Evolutionary conservation across 1,140 invertebrate species (phyloP).

Genomic region (Euura saliciscinereae): DNA sequence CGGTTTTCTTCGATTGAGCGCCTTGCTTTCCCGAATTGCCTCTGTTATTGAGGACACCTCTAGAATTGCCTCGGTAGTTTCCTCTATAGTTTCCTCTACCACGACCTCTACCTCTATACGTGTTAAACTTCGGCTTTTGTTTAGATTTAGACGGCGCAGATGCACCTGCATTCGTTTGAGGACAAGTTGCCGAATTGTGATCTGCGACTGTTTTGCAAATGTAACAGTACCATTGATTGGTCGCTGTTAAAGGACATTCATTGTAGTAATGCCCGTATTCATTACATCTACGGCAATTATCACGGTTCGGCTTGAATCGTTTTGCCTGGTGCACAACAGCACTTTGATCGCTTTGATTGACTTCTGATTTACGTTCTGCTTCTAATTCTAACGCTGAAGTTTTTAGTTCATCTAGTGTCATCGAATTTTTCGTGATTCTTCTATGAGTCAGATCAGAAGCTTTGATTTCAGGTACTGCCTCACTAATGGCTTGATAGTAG

Average conservation of each 20-base stretch:
- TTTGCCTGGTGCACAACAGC: conserved; percentile 15
- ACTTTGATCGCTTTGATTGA: conserved; percentile 9
- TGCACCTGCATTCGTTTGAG: neutral
- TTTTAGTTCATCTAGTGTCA: conserved; percentile 26
- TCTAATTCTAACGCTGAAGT: conserved; percentile 21
- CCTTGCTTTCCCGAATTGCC: neutral
- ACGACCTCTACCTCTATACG: conserved; percentile 13
- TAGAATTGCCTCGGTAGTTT: neutral
- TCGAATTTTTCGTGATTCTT: conserved; percentile 17
- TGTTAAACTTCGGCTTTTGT: neutral
- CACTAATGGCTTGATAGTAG: conserved; percentile 30
- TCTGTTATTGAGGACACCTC: too few relatives aligned
- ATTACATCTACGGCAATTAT: conserved; percentile 22
- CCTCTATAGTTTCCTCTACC: neutral
- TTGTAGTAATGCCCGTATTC: conserved; percentile 16
- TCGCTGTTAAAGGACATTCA: conserved; percentile 13
- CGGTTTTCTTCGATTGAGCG: neutral
- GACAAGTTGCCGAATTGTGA: conserved; percentile 6
- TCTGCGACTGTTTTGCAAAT: conserved; percentile 14
- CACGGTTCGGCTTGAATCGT: conserved; percentile 6
- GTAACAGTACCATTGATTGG: conserved; percentile 22
- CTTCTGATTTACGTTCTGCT: conserved; percentile 23
- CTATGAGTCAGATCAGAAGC: conserved; percentile 19
- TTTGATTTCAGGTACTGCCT: conserved; percentile 27
- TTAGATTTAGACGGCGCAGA: neutral